A percentile compares a stretch with the other conserved stretches of the same genome.
Evolutionary conservation across 2,888 invertebrate genomes (phyloP).

Genomic region (Autographa gamma): DNA sequence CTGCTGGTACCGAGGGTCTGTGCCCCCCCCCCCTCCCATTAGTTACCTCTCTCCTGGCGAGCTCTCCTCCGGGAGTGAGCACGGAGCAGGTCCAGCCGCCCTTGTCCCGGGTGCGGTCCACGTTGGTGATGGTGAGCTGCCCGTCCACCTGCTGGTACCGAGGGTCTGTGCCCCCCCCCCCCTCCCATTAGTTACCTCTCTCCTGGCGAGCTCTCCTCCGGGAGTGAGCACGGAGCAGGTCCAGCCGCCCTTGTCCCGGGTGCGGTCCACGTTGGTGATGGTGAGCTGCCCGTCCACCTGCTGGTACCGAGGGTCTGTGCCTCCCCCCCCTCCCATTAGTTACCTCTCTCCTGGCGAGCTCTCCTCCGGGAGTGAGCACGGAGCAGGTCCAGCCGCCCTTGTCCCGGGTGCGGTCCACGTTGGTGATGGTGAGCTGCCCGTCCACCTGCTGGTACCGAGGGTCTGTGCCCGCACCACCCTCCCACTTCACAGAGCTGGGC

Average conservation of each 20-base stretch:
- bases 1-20: slow-evolving; percentile 85
- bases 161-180: slow-evolving; percentile 88
- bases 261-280: slow-evolving; percentile 90
- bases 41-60: slow-evolving; percentile 92
- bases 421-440: slow-evolving; percentile 90
- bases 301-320: slow-evolving; percentile 85
- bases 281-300: slow-evolving; percentile 89
- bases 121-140: slow-evolving; percentile 89
- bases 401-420: slow-evolving; percentile 91
- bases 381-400: slow-evolving; percentile 94
- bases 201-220: slow-evolving; percentile 92
- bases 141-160: slow-evolving; percentile 88
- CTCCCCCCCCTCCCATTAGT: slow-evolving; percentile 90
- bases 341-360: slow-evolving; percentile 93
- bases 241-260: slow-evolving; percentile 93
- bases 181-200: slow-evolving; percentile 93
- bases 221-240: slow-evolving; percentile 93
- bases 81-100: slow-evolving; percentile 95
- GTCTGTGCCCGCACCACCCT: slow-evolving; percentile 85
- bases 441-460: slow-evolving; percentile 86
- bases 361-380: slow-evolving; percentile 92
- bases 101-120: slow-evolving; percentile 91
- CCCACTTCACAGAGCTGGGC: slow-evolving; percentile 85
- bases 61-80: slow-evolving; percentile 92
- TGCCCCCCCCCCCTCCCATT: slow-evolving; percentile 90